Evolutionary conservation across 64 coral and sea anemone genomes (phyloP), one percentile per base, ranked within the genome.

Genomic region (Montipora foliosa): DNA sequence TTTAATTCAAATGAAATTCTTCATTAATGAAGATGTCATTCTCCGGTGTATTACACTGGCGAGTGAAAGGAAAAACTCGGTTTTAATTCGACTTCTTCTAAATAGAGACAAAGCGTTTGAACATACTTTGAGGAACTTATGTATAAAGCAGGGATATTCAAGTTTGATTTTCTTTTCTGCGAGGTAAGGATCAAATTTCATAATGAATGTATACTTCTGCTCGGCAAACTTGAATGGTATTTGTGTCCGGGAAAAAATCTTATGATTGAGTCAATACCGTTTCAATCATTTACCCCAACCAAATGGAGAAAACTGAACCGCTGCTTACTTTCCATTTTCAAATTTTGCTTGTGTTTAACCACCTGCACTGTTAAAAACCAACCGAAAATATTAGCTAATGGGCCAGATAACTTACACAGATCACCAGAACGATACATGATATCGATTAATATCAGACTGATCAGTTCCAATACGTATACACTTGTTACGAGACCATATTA

Each of bases 371-470:
- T 85, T 60, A 69, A 71, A 85, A 85, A 85, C 82, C 81, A 83
- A 70, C 82, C 64, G 62, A 85, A 70, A 85, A 85, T 85, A 85
- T 85, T 85, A 85, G 82, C 82, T 85, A 85, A 85, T 85, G 82
- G 62, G 4, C 6, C 6, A 16, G 62, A 45, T 48, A 78, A 49
- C 45, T 78, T 48, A 15, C 46, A 78, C 12, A 50, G 44, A 47
- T 85, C 62, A 85, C 6, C 66, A 85, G 64, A 44, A 21, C 62
- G 82, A 85, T 67, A 85, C 22, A 16, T 8, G 82, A 85, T 71
- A 85, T 44, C 17, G 44, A 49, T 85, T 19, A 49, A 85, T 69
- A 67, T 71, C 82, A 45, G 62, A 46, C 25, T 13, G 58, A 22
- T 60, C 52, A 8, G 11, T 83, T 15, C 24, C 25, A 16, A 47